phyloP scores from a whole-genome alignment of 2,888 invertebrate genomes.

The Eilema sororculum region DNA sequence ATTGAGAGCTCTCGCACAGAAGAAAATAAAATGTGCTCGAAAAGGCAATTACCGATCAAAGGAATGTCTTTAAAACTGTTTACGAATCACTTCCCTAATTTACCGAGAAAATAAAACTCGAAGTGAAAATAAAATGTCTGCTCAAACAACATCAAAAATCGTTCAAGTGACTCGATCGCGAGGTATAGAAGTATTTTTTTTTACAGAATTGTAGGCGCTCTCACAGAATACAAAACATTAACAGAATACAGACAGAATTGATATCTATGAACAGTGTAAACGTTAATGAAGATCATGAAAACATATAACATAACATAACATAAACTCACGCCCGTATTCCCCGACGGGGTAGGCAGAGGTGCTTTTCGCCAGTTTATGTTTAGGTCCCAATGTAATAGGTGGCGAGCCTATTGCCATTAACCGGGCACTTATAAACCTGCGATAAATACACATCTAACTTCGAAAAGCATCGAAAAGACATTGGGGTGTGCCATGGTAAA shows the following conservation, averaged over 20 bases:
- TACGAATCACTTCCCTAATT: not conserved
- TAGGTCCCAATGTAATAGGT: no score
- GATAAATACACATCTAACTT: no score
- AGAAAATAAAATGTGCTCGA: not conserved
- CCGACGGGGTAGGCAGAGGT: no score
- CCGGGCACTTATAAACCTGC: no score
- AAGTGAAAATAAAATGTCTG: not conserved
- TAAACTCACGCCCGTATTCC: no score
- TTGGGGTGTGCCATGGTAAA: no score
- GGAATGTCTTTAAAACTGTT: not conserved
- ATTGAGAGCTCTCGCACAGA: not conserved
- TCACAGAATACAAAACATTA: no score
- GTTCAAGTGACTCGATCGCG: not conserved
- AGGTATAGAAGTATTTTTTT: no score
- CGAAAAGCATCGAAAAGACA: no score
- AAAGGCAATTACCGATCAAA: conserved; percentile 4
- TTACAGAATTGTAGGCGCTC: no score
- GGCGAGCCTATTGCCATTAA: no score
- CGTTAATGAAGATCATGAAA: not conserved
- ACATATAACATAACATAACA: not conserved
- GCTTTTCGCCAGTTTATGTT: no score
- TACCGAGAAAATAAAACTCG: not conserved
- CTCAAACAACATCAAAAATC: not conserved
- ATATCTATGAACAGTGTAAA: not conserved
- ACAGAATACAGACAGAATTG: not conserved